These are phyloP conservation scores for Dermatemys mawii DNA, from an alignment of 2,113 vertebrate genomes.

Conservation along the genomic window DNA sequence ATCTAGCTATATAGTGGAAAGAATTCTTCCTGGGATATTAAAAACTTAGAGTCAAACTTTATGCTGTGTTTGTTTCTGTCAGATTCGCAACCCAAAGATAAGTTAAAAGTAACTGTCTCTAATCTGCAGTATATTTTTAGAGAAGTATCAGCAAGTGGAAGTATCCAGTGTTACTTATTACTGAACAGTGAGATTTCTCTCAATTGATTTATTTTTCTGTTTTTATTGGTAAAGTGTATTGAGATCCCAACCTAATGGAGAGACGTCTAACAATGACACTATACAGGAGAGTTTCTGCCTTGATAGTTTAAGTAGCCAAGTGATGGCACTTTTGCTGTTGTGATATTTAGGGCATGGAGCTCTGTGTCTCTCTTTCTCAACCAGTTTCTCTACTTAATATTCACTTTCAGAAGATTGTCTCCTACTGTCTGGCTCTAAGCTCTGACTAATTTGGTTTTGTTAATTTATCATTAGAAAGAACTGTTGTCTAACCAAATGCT, in stretches of 20 bases:
- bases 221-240: conserved; percentile 1
- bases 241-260: not conserved
- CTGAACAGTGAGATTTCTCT: not conserved
- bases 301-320: not conserved
- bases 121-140: not conserved
- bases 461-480: not conserved
- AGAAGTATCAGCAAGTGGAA: not conserved
- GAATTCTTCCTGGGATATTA: not conserved
- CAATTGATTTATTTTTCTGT: not conserved
- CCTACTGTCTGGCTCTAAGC: not conserved
- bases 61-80: not conserved
- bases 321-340: rapidly evolving
- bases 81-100: not conserved
- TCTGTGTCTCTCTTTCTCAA: too few relatives aligned
- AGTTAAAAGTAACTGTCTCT: not conserved
- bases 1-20: not conserved
- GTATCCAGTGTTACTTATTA: not conserved
- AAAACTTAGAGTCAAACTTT: not conserved
- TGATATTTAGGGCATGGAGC: not conserved
- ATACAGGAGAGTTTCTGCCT: not conserved
- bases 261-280: not conserved
- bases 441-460: conserved; percentile 7
- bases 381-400: not conserved
- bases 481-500: conserved; percentile 10
- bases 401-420: not conserved